A percentile compares a stretch with the other conserved stretches of the same genome.
These are phyloP conservation scores for Macaria notata DNA, from an alignment of 2,888 invertebrate genomes.

Conservation along the genomic window DNA sequence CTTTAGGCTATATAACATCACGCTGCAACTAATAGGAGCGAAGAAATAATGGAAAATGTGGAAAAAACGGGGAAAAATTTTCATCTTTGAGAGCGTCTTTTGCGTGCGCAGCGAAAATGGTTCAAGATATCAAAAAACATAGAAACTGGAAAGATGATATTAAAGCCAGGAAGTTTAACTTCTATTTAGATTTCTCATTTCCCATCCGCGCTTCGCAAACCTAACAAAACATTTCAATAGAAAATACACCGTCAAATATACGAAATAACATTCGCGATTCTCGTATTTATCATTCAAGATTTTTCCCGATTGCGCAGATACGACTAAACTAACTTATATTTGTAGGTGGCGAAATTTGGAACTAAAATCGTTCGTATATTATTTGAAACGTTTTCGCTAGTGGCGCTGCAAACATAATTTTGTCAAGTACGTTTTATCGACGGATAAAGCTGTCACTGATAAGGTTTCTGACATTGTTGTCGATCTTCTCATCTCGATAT, in stretches of 20 bases:
- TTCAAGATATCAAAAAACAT: no score
- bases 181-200: background rate
- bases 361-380: no score
- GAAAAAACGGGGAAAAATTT: no score
- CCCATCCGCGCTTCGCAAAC: background rate
- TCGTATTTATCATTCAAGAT: slow-evolving; percentile 10
- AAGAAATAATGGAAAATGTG: no score
- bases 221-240: background rate
- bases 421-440: background rate
- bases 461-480: slow-evolving; percentile 16
- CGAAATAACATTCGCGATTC: background rate
- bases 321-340: background rate
- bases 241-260: slow-evolving; percentile 4
- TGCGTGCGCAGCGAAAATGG: no score
- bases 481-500: slow-evolving; percentile 19
- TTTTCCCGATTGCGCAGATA: slow-evolving; percentile 7
- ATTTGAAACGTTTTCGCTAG: no score
- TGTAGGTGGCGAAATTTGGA: background rate
- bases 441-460: slow-evolving; percentile 16
- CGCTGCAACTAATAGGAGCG: no score
- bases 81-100: no score
- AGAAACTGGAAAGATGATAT: no score
- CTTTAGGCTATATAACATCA: no score
- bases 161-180: background rate
- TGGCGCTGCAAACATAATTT: no score